phyloP scores from a whole-genome alignment of 2,113 vertebrate species.

The Neolamprologus variostigma region DNA sequence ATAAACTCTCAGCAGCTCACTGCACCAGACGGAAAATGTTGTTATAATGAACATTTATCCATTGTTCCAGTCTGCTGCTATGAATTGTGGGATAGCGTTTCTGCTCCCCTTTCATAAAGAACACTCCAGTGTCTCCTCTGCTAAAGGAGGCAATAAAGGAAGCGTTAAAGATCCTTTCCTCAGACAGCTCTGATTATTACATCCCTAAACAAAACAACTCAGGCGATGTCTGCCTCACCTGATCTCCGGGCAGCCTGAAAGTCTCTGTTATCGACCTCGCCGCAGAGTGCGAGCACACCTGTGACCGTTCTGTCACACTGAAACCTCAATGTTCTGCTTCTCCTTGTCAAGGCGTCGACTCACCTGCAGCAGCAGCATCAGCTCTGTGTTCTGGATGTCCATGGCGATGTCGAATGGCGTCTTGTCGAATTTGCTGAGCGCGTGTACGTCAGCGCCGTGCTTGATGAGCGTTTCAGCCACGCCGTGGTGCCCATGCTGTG shows the following conservation, averaged over 20 bases:
- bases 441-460: constrained; percentile 80
- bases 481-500: constrained; percentile 78
- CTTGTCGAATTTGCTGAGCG: constrained; percentile 89
- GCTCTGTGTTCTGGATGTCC: constrained; percentile 82
- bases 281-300: background rate
- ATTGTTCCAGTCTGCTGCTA: background rate
- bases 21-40: background rate
- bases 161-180: background rate
- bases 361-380: constrained; percentile 85
- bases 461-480: constrained; percentile 82
- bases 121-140: background rate
- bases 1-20: background rate
- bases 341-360: background rate
- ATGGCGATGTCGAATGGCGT: constrained; percentile 85
- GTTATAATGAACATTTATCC: background rate
- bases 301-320: background rate
- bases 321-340: background rate
- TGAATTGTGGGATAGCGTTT: background rate
- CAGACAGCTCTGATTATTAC: background rate
- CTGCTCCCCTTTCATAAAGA: background rate
- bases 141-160: background rate
- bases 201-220: background rate
- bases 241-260: background rate
- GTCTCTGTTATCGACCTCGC: background rate
- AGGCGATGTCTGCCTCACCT: background rate